Percentiles rank a stretch among this genome's conserved stretches.
These are phyloP conservation scores for Oryzias melastigma DNA, from an alignment of 2,113 vertebrate species.

Conservation along the genomic window DNA sequence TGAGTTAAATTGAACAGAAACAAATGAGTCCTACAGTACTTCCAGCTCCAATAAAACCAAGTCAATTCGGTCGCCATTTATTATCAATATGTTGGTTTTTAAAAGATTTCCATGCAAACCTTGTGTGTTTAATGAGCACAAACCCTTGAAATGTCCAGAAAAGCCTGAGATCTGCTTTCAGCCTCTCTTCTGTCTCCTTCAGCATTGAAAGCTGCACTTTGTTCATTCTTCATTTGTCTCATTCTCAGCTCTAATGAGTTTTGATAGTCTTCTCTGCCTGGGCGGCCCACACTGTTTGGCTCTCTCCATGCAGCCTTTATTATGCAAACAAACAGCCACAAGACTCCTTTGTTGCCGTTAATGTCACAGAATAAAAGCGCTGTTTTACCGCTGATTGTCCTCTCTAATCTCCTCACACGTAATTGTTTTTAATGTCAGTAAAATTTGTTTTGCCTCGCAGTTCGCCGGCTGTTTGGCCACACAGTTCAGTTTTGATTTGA, in stretches of 20 bases:
- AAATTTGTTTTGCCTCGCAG: conserved; percentile 25
- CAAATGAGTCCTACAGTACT: no score
- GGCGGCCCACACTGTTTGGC: conserved; percentile 29
- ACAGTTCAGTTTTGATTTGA: conserved; percentile 28
- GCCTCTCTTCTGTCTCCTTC: background rate
- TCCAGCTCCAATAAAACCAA: no score
- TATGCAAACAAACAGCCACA: conserved; percentile 52
- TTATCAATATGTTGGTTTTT: no score
- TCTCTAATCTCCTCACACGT: conserved; percentile 40
- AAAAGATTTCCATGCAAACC: no score
- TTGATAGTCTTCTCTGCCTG: conserved; percentile 46
- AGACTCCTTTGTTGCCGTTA: conserved; percentile 42
- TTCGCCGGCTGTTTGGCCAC: conserved; percentile 24
- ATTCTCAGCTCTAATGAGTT: conserved; percentile 38
- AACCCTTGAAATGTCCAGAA: conserved; percentile 18
- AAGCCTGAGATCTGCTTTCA: conserved; percentile 1
- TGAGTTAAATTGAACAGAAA: no score
- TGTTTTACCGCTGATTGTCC: conserved; percentile 47
- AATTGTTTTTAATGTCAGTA: conserved; percentile 46
- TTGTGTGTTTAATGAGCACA: background rate
- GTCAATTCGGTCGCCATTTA: no score
- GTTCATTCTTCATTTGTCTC: conserved; percentile 23
- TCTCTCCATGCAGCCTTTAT: conserved; percentile 28
- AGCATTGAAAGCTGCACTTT: background rate
- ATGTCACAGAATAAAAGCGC: conserved; percentile 43